Conservation (phyloP, 2,113 vertebrate species). For the Centropus bengalensis region DNA sequence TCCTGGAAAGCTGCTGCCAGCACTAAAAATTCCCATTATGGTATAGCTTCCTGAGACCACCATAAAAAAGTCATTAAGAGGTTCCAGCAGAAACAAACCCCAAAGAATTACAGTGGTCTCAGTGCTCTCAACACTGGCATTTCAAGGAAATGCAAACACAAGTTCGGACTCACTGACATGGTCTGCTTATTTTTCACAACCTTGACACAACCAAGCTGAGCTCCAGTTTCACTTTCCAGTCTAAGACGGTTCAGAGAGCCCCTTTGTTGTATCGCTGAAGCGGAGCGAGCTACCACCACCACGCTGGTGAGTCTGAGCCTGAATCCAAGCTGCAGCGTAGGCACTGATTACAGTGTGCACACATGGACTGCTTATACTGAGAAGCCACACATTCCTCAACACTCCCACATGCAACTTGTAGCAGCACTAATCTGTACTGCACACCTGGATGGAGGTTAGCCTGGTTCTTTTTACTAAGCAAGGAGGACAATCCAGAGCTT, state of each 20-base stretch:
- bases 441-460: background rate
- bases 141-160: background rate
- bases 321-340: too few relatives aligned
- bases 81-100: background rate
- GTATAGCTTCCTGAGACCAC: background rate
- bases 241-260: background rate
- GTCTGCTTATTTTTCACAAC: background rate
- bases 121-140: background rate
- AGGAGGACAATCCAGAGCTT: background rate
- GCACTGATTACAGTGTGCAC: accelerated
- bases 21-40: background rate
- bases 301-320: background rate
- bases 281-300: background rate
- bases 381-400: background rate
- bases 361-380: background rate
- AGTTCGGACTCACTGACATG: accelerated
- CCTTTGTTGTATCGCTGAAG: background rate
- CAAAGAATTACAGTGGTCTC: background rate
- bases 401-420: background rate
- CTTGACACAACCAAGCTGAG: background rate
- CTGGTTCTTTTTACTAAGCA: background rate
- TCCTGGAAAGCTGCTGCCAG: background rate
- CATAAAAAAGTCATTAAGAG: background rate
- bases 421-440: background rate
- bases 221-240: background rate